Evolutionary conservation across 2,888 invertebrate species (phyloP), one percentile per base, ranked within the genome.

Genomic region (Lasioglossum pauxillum): DNA sequence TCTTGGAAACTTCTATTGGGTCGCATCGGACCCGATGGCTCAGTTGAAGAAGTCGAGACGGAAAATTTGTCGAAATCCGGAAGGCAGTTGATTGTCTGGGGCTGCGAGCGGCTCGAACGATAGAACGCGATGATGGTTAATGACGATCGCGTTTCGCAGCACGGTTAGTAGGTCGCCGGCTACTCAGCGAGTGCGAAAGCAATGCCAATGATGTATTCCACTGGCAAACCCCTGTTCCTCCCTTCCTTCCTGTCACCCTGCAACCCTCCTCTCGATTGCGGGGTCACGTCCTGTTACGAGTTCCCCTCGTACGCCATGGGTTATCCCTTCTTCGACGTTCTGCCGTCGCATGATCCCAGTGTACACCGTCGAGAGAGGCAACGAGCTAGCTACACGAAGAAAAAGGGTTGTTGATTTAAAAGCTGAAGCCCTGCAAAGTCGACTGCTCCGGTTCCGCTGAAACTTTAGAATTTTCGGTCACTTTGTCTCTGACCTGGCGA

Each of bases 111-210:
- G 67, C 16, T 64, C 31, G 64, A 16, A 64, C 23, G 31, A 31
- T 64, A 2, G 74, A 84, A 76, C 84, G 74, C 82, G 74, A 27
- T 60, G 76, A 27, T 46, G 74, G 74, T 38, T 64, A 88, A 80
- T 46, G 74, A 69, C 75, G 81, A 89, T 84, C 90, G 53, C 77
- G 79, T 91, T 92, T 87, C 85, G 87, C 82, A 88, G 92, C 84
- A 94, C 89, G 93, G 93, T 94, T 94, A 94, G 94, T 94, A 94
- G 92, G 92, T 89, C 93, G 90, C 84, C 72, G 16, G 80, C 90
- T 89, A 90, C 91, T 92, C 93, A 91, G 90, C 88, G 90, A 88
- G 88, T 90, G 92, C 91, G 90, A 90, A 90, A 92, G 93, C 93
- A 93, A 94, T 90, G 93, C 90, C 88, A 87, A 90, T 92, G 90